Evolutionary conservation across 2,113 vertebrate species (phyloP), one percentile per base, ranked within the genome.

Genomic region (Picathartes gymnocephalus): DNA sequence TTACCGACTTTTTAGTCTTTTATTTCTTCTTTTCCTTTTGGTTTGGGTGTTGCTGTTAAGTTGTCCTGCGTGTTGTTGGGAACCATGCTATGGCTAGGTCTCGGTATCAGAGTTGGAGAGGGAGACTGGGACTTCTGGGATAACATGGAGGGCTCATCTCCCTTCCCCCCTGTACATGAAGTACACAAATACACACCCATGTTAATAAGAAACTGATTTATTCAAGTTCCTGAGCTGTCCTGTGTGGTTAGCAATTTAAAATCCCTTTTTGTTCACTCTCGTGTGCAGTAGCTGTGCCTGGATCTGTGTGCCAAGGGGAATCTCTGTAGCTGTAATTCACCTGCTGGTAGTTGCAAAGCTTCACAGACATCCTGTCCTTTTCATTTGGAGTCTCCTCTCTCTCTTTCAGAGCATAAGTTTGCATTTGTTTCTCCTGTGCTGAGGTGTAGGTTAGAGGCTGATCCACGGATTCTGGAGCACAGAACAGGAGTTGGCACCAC

Each of bases 271-370:
- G 74, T 96, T 95, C 86, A 84, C 57, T 83, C 64, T 71, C 31
- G 27, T 93, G 69, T 96, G 83, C 86, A 80, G 84, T 92, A 96
- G 93, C 90, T 88, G 84, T 95, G 94, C 91, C 92, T 96, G 88
- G 96, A 91, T 91, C 96, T 73, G 68, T 86, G 95, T 97, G 97
- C 96, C 96, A 96, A 94, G 96, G 94, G 93, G 57, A 93, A 78
- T 54, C 88, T 87, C 78, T 81, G 25, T 79, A 62, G 78, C 78
- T 81, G 39, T 85, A 65, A 80, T 83, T 91, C 84, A 72, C 83
- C 81, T 53, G 92, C 45, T 47, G 50, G 51, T 93, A 85, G 80
- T 66, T 42, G 73, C 80, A 58, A 70, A 90, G 79, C 87, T 93
- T 92, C 83, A 31, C 78, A 28, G 11, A 53, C 45, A 33, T 70